Base-by-base conservation (phyloP, 2,888 invertebrate species). In the Drosophila anceps region DNA sequence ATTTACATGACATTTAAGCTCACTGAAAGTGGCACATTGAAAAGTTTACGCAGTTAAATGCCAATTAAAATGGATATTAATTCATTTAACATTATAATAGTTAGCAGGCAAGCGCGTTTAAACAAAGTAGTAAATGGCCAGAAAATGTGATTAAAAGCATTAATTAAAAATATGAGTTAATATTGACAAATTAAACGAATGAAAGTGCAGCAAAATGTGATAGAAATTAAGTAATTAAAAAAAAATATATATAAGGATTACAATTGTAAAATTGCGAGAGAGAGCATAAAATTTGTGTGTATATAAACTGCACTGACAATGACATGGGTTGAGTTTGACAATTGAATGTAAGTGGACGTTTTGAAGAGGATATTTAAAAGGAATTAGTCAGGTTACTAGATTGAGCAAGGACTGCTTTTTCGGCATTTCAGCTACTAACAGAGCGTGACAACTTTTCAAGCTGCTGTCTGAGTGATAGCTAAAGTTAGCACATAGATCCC, bases 131-230 rank as follows among this genome's bases (percentile, higher is more conserved):
- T 9, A 44, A 66, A 48, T 43, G n/a, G 29, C 12, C 46, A 46
- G 71, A 9, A 65, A 73, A 61, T 41, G 41, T 24, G 24, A 33
- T 27, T 35, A 58, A 54, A 48, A 35, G 29, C 31, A 24, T 18
- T 37, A 33, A 77, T 64, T 55, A 55, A 39, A 61, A 13, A 24
- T 33, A 29, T 41, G 15, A 43, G 48, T 65, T 65, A 61, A 74
- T 44, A n/a, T 15, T 12, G 29, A 60, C n/a, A 18, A 55, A 41
- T 61, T 61, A 10, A 54, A 48, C 12, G n/a, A 44, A 48, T n/a
- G n/a, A 44, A 68, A 61, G 53, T 57, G 31, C 24, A 12, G n/a
- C 27, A 2, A 9, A 9, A 6, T 20, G 3, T 8, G 0, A 27
- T n/a, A 10, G n/a, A 29, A 4, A 18, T 18, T 7, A 57, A 37